A percentile compares a stretch with the other conserved stretches of the same genome.
Evolutionary conservation across 2,113 vertebrate species (phyloP).

Genomic region (Platysteira castanea): DNA sequence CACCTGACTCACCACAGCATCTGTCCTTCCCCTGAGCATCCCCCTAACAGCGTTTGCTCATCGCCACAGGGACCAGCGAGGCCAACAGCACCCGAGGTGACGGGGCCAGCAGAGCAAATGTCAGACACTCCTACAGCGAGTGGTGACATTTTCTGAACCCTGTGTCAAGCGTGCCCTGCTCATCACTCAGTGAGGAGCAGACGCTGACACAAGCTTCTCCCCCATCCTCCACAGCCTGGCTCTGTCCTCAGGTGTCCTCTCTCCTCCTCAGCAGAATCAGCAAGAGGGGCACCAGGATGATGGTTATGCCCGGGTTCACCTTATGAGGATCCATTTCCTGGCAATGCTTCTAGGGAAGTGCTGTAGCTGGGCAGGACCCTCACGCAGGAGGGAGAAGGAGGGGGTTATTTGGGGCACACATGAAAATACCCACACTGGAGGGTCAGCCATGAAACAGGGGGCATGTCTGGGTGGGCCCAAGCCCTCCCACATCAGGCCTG

Average conservation of each 20-base stretch:
- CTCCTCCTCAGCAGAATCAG: background rate
- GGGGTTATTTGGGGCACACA: background rate
- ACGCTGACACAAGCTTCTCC: background rate
- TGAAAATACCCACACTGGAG: background rate
- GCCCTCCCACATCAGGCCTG: background rate
- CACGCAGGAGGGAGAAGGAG: background rate
- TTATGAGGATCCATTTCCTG: background rate
- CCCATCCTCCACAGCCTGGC: background rate
- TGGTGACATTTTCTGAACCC: background rate
- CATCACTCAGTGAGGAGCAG: background rate
- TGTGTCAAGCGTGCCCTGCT: background rate
- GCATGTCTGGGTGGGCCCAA: background rate
- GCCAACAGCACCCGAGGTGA: background rate
- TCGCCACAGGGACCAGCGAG: rapidly evolving
- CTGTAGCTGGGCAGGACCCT: background rate
- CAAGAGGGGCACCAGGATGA: rapidly evolving
- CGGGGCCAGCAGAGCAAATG: background rate
- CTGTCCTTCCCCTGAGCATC: background rate
- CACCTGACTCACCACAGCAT: background rate
- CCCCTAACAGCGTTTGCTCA: background rate
- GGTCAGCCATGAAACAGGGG: rapidly evolving
- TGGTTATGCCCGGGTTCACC: background rate
- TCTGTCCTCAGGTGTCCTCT: background rate
- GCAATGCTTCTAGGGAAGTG: rapidly evolving
- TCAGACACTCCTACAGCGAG: rapidly evolving